phyloP scores from a whole-genome alignment of 92 coral and sea anemone species.

The Paragorgia papillata region DNA sequence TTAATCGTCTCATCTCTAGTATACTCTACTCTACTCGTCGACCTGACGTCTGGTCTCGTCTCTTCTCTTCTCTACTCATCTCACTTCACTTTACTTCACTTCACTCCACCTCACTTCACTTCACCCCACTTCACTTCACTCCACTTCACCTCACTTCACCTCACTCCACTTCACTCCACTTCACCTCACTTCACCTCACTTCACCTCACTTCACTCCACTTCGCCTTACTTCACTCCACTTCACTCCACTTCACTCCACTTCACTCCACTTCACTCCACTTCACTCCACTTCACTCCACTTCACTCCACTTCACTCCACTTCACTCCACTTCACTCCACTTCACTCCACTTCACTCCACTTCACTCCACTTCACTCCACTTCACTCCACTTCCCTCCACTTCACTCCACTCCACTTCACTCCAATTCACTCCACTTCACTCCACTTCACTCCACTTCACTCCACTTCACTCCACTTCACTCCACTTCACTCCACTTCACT shows the following conservation, averaged over 20 bases:
- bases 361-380: not conserved
- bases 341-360: not conserved
- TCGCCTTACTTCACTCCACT: not conserved
- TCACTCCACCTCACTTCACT: too few species aligned
- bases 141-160: too few species aligned
- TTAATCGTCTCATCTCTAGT: too few species aligned
- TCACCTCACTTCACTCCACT: not conserved
- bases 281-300: not conserved
- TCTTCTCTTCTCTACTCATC: too few species aligned
- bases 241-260: not conserved
- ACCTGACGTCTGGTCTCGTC: too few species aligned
- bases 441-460: not conserved
- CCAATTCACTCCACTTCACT: not conserved
- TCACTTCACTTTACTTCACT: too few species aligned
- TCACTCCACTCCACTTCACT: not conserved
- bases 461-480: not conserved
- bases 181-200: too few species aligned
- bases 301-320: constrained; percentile 2
- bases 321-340: constrained; percentile 4
- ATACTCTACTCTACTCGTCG: too few species aligned
- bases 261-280: not conserved
- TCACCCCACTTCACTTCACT: too few species aligned
- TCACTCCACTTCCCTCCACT: not conserved
- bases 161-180: too few species aligned
- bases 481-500: too few species aligned